phyloP scores from a whole-genome alignment of 2,797 vertebrate genomes.

The Syngnathus rostellatus region DNA sequence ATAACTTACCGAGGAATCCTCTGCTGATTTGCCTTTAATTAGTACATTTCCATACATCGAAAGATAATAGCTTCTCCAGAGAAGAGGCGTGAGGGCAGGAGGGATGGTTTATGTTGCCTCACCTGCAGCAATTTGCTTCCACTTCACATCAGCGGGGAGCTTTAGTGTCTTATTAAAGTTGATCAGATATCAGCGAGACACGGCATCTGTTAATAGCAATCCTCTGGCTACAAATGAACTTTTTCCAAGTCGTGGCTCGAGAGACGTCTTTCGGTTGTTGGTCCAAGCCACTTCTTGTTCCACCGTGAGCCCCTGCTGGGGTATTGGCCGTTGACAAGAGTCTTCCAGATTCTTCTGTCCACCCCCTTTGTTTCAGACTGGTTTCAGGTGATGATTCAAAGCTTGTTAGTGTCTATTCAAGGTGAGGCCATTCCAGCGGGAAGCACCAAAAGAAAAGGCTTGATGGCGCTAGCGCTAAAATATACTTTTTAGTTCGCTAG shows the following conservation, averaged over 20 bases:
- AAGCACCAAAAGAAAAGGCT: too few species aligned
- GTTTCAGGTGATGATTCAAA: too few species aligned
- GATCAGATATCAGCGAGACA: constrained; percentile 3
- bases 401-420: too few species aligned
- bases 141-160: not conserved
- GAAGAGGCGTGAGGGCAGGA: not conserved
- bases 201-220: constrained; percentile 2
- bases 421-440: too few species aligned
- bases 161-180: constrained; percentile 1
- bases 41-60: constrained; percentile 38
- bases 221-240: constrained; percentile 3
- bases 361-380: too few species aligned
- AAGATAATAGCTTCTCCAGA: constrained; percentile 40
- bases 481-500: too few species aligned
- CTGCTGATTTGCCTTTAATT: constrained; percentile 44
- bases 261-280: constrained; percentile 3
- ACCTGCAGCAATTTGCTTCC: constrained; percentile 5
- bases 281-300: too few species aligned
- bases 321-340: too few species aligned
- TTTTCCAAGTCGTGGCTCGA: constrained; percentile 7
- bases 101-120: not conserved
- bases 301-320: too few species aligned
- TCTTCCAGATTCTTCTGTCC: too few species aligned
- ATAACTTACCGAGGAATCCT: constrained; percentile 12
- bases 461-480: too few species aligned